Evolutionary conservation across 30 jellyfish, hydroid and myxozoan species (phyloP).

Genomic region (Rhopilema esculentum): DNA sequence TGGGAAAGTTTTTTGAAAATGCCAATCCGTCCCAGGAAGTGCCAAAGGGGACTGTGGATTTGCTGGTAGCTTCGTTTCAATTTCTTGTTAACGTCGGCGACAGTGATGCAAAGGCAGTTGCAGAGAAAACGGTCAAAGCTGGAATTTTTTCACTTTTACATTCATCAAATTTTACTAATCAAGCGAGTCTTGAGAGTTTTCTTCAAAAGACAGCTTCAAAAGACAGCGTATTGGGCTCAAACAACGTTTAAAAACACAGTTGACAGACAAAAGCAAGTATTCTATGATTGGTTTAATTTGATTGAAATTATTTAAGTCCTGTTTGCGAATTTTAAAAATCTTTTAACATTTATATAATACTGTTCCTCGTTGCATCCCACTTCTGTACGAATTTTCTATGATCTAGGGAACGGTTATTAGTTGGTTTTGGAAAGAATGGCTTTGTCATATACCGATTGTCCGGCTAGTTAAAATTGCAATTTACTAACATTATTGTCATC

Average conservation of each 20-base stretch:
- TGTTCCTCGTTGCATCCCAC: too few species aligned
- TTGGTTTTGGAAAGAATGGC: too few species aligned
- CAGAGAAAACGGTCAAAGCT: not conserved
- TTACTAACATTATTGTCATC: too few species aligned
- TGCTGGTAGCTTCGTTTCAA: conserved; percentile 49
- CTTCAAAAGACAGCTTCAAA: conserved; percentile 61
- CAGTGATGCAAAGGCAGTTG: not conserved
- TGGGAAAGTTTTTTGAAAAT: conserved; percentile 9
- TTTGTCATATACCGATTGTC: too few species aligned
- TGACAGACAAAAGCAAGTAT: conserved; percentile 10
- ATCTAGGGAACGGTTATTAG: too few species aligned
- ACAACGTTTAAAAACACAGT: not conserved
- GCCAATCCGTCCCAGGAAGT: not conserved
- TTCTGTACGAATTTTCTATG: too few species aligned
- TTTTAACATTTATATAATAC: too few species aligned
- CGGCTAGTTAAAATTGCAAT: too few species aligned
- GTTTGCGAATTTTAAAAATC: too few species aligned
- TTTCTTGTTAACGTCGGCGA: conserved; percentile 10
- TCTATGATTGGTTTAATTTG: not conserved
- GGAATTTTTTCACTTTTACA: conserved; percentile 9
- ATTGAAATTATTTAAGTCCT: too few species aligned
- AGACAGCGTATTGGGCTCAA: conserved; percentile 51
- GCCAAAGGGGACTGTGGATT: conserved; percentile 11
- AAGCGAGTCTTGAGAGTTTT: not conserved
- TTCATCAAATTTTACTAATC: not conserved